Conservation (phyloP, 2,888 invertebrate genomes). For the Silvanus unidentatus region DNA sequence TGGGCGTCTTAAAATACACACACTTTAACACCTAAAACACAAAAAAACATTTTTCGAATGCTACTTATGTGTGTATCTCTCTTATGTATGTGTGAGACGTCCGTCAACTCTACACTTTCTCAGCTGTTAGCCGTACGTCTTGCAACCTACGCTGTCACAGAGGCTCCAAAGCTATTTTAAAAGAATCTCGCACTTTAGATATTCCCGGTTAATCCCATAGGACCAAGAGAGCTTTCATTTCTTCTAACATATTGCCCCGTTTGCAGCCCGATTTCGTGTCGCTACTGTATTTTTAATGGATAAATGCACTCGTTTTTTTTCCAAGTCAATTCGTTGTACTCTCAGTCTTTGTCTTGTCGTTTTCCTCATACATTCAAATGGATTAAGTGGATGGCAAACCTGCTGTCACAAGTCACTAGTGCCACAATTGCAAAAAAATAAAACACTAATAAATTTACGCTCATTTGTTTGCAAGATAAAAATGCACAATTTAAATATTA, state of each 20-base stretch:
- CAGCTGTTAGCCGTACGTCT: conserved; percentile 35
- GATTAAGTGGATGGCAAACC: no score
- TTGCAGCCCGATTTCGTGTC: conserved; percentile 6
- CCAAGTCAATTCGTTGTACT: no score
- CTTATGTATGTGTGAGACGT: conserved; percentile 1
- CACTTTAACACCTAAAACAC: conserved; percentile 4
- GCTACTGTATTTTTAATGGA: conserved; percentile 7
- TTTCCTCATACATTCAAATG: no score
- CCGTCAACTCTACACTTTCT: conserved; percentile 12
- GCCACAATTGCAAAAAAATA: no score
- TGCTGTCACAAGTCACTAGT: no score
- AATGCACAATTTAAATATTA: conserved; percentile 9
- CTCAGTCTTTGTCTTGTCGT: no score
- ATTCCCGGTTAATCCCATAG: conserved; percentile 32
- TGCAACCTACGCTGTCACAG: conserved; percentile 29
- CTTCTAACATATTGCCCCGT: not conserved
- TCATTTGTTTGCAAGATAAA: not conserved
- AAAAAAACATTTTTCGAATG: conserved; percentile 3
- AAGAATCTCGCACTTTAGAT: conserved; percentile 26
- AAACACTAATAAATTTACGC: no score
- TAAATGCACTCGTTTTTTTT: no score
- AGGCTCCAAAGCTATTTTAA: conserved; percentile 25
- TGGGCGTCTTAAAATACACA: not conserved
- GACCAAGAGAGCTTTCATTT: conserved; percentile 13
- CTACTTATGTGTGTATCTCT: not conserved